Evolutionary conservation across 2,888 invertebrate genomes (phyloP), one percentile per base, ranked within the genome.

Genomic region (Drosophila subquinaria): DNA sequence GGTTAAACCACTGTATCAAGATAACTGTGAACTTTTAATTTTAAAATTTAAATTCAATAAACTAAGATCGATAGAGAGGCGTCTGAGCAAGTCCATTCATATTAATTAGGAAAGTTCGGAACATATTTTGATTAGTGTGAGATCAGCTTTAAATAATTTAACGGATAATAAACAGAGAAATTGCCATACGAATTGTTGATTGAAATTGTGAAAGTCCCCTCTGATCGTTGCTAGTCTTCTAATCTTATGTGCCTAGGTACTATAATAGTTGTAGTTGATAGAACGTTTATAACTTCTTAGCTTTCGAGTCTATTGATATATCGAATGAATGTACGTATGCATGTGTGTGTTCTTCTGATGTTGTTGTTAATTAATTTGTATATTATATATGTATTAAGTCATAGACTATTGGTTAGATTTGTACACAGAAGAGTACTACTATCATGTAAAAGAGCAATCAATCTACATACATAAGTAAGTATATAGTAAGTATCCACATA

Each of bases 281-380:
- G 53, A 50, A 50, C 50, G 50, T 50, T 50, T n/a, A 35, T n/a
- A 56, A 35, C 55, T 56, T 35, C 30, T 55, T 55, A 10, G 42
- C 33, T 43, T 55, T 33, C 15, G 33, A 55, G 43, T 43, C 20
- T 35, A 56, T 56, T 33, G 20, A 43, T n/a, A 33, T 17, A 20
- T 20, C 27, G 27, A 27, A 15, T 53, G 23, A n/a, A 15, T 33
- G 5, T 35, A 4, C 13, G 11, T 17, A 50, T 50, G 23, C 6
- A 27, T 30, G 30, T 30, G 30, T 30, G 30, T 30, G 13, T 35
- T 15, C 11, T 50, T 50, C 35, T 4, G 50, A 50, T 27, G 9
- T 30, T 51, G 9, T 30, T 51, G 27, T 27, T 27, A 6, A 27
- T 27, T 27, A 27, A 27, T 6, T 6, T 27, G 4, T 27, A 27